phyloP scores from a whole-genome alignment of 2,113 vertebrate genomes.

The Pollachius pollachius region DNA sequence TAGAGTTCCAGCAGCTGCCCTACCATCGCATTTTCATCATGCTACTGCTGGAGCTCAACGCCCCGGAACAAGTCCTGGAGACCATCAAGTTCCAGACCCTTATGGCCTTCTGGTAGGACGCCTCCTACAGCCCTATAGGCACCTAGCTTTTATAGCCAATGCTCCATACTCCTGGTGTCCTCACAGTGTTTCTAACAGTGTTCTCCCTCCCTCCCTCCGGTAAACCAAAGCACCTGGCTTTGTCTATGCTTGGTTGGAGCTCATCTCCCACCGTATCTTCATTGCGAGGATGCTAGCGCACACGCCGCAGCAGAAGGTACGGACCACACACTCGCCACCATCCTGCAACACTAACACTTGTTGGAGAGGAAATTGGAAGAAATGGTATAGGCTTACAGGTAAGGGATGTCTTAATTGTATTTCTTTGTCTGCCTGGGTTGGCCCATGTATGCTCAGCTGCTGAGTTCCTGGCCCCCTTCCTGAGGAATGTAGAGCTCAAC shows the following conservation, averaged over 20 bases:
- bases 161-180: background rate
- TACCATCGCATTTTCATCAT: conserved; percentile 99
- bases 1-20: conserved; percentile 96
- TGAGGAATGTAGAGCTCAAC: conserved; percentile 98
- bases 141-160: background rate
- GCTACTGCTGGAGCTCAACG: conserved; percentile 95
- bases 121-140: background rate
- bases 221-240: conserved; percentile 99
- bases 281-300: conserved; percentile 98
- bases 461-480: conserved; percentile 96
- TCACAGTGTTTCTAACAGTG: background rate
- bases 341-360: background rate
- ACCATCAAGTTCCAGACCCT: conserved; percentile 99
- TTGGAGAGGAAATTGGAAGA: too few relatives aligned
- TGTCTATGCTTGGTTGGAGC: conserved; percentile 97
- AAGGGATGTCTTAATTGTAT: background rate
- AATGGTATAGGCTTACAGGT: too few relatives aligned
- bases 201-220: conserved; percentile 70
- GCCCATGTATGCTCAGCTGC: conserved; percentile 98
- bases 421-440: conserved; percentile 80
- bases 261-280: conserved; percentile 99
- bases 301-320: conserved; percentile 98
- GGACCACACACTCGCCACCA: background rate
- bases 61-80: conserved; percentile 96
- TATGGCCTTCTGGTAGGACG: conserved; percentile 92